Percentiles rank a stretch among this genome's conserved stretches.
Evolutionary conservation across 2,113 vertebrate species (phyloP).

Genomic region (Madoqua kirkii): DNA sequence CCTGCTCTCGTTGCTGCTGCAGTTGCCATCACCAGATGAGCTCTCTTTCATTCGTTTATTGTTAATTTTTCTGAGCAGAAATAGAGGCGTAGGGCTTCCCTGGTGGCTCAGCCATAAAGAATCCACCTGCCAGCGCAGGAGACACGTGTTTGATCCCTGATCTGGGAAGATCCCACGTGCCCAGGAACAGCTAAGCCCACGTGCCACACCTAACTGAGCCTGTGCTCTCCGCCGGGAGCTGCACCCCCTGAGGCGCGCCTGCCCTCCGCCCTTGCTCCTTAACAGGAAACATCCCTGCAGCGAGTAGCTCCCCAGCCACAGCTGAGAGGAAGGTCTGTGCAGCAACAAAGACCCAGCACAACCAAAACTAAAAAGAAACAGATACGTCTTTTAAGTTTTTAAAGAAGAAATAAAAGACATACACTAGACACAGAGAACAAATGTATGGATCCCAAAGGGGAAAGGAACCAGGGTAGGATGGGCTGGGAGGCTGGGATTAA

Average conservation of each 20-base stretch:
- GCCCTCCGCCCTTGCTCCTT: neutral
- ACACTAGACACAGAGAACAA: neutral
- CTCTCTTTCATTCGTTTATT: rapidly evolving
- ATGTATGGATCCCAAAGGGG: neutral
- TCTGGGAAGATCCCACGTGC: neutral
- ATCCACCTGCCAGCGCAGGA: neutral
- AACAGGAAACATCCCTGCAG: too few species aligned
- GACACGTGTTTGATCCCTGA: neutral
- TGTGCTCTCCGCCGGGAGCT: rapidly evolving
- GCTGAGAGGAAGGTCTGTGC: neutral
- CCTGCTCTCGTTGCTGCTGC: rapidly evolving
- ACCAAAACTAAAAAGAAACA: rapidly evolving
- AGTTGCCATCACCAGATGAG: rapidly evolving
- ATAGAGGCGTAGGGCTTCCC: neutral
- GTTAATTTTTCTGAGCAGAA: too few species aligned
- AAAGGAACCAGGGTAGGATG: rapidly evolving
- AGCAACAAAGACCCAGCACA: neutral
- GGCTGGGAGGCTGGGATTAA: neutral
- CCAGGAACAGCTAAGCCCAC: neutral
- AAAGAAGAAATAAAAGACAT: neutral
- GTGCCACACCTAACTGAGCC: rapidly evolving
- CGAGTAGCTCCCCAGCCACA: neutral
- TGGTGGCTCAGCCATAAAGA: neutral
- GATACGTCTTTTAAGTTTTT: rapidly evolving
- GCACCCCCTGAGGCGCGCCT: rapidly evolving